Percentiles rank a stretch among this genome's conserved stretches.
phyloP scores from a whole-genome alignment of 2,113 vertebrate species.

The Apteryx mantelli region DNA sequence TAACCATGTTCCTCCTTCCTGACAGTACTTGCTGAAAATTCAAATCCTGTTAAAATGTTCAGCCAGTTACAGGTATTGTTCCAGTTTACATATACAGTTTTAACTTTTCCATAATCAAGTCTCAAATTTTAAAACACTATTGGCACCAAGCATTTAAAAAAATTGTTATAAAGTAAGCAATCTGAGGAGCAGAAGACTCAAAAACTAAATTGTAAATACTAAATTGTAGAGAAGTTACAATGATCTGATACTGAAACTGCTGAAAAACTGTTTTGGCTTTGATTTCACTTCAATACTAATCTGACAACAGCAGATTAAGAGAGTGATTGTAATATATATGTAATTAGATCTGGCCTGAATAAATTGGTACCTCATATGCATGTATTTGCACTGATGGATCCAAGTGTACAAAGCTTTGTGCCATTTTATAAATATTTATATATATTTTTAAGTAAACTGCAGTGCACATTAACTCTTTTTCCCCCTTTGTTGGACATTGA shows the following conservation, averaged over 20 bases:
- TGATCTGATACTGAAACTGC: not conserved
- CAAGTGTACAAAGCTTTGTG: constrained; percentile 68
- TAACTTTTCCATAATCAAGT: not conserved
- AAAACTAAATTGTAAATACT: not conserved
- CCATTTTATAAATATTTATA: constrained; percentile 51
- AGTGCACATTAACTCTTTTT: not conserved
- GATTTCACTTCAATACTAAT: constrained; percentile 24
- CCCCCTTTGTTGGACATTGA: not conserved
- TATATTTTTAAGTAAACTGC: constrained; percentile 41
- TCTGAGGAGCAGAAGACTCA: constrained; percentile 3
- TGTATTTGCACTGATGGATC: constrained; percentile 75
- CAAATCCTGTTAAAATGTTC: constrained; percentile 50
- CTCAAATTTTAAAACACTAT: constrained; percentile 31
- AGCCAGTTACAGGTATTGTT: constrained; percentile 62
- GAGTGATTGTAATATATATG: constrained; percentile 37
- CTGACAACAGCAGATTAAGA: constrained; percentile 38
- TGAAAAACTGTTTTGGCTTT: not conserved
- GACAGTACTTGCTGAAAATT: constrained; percentile 58
- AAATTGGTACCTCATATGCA: constrained; percentile 76
- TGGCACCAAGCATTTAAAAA: not conserved
- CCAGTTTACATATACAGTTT: constrained; percentile 22
- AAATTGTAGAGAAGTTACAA: not conserved
- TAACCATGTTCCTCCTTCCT: constrained; percentile 72
- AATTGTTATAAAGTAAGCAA: not conserved
- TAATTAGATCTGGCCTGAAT: constrained; percentile 67